Conservation (phyloP, 2,888 invertebrate genomes). For the Phorcus lineatus region DNA sequence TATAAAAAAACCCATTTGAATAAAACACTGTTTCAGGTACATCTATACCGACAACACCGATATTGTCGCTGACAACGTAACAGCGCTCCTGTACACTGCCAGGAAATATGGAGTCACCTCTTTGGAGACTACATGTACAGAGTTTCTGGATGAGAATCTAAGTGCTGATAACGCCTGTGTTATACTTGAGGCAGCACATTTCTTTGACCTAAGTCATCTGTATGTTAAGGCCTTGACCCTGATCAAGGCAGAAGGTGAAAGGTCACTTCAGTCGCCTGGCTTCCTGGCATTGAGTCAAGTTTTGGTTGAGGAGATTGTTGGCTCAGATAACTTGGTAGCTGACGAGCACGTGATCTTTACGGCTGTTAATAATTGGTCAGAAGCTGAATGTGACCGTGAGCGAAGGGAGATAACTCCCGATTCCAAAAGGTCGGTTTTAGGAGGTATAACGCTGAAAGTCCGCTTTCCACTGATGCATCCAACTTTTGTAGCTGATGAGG, state of each 20-base stretch:
- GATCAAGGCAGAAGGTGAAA: background rate
- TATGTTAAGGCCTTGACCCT: background rate
- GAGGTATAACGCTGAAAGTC: background rate
- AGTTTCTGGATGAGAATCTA: background rate
- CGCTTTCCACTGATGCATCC: background rate
- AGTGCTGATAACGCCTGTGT: background rate
- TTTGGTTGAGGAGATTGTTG: background rate
- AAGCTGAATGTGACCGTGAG: background rate
- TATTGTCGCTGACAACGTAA: background rate
- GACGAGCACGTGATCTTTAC: background rate
- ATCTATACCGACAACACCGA: background rate
- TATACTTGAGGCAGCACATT: background rate
- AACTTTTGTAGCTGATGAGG: background rate
- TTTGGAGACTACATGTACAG: background rate
- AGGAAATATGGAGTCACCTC: background rate
- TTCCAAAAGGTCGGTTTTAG: background rate
- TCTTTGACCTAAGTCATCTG: background rate
- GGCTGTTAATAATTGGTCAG: background rate
- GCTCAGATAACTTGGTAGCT: background rate
- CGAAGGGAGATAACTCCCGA: background rate
- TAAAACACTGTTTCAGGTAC: background rate
- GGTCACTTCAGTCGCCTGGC: background rate
- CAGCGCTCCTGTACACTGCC: background rate
- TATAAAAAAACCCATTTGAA: too few species aligned
- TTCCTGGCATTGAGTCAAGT: background rate